Evolutionary conservation across 2,888 invertebrate genomes (phyloP).

Genomic region (Oscheius sp.): DNA sequence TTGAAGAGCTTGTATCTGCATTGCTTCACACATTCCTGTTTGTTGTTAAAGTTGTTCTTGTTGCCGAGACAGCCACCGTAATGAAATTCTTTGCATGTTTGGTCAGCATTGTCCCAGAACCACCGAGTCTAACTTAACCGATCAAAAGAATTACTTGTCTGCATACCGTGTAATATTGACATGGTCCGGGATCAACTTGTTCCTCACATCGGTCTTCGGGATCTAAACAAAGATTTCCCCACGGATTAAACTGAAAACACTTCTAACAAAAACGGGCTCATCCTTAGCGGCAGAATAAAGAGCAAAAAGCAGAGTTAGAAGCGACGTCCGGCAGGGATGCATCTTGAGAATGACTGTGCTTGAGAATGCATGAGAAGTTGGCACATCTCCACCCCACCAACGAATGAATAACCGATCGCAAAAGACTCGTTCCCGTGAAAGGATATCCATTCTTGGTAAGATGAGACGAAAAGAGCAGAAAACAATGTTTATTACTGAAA

Average conservation of each 20-base stretch:
- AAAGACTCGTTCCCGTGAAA: slow-evolving; percentile 21
- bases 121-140: slow-evolving; percentile 51
- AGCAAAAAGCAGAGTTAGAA: slow-evolving; percentile 12
- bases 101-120: slow-evolving; percentile 65
- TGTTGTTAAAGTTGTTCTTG: slow-evolving; percentile 62
- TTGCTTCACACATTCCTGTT: slow-evolving; percentile 66
- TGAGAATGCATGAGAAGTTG: slow-evolving; percentile 29
- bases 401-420: slow-evolving; percentile 32
- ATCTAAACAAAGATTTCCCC: slow-evolving; percentile 27
- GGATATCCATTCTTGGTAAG: slow-evolving; percentile 11
- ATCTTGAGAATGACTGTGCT: slow-evolving; percentile 9
- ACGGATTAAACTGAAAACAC: slow-evolving; percentile 2
- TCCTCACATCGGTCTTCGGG: slow-evolving; percentile 53
- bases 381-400: slow-evolving; percentile 15
- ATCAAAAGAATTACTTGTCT: no score
- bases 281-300: slow-evolving; percentile 10
- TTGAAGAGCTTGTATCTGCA: slow-evolving; percentile 69
- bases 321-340: not conserved
- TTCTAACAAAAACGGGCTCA: slow-evolving; percentile 35
- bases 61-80: slow-evolving; percentile 71
- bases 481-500: slow-evolving; percentile 8
- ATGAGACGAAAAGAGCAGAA: not conserved
- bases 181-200: slow-evolving; percentile 65
- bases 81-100: slow-evolving; percentile 67
- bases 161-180: slow-evolving; percentile 59